phyloP scores from a whole-genome alignment of 2,797 vertebrate species.

The Mastacembelus armatus region DNA sequence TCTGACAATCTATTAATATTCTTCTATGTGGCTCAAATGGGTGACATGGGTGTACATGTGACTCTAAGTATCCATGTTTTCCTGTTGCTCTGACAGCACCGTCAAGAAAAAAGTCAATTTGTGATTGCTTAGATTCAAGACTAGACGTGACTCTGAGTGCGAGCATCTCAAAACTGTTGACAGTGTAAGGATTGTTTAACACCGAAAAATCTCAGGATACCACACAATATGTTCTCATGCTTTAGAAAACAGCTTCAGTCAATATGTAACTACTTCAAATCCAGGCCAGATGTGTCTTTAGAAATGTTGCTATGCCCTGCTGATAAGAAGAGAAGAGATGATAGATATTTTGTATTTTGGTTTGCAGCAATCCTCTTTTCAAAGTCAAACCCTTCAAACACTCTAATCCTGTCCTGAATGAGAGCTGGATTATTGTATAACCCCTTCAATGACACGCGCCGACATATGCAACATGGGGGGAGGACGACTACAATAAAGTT shows the following conservation, averaged over 20 bases:
- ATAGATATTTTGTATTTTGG: slow-evolving; percentile 77
- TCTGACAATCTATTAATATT: slow-evolving; percentile 3
- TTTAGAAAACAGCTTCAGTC: slow-evolving; percentile 63
- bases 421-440: slow-evolving; percentile 78
- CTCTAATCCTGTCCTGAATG: slow-evolving; percentile 80
- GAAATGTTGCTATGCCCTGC: slow-evolving; percentile 63
- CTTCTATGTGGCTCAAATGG: not conserved
- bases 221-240: slow-evolving; percentile 38
- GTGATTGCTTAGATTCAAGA: slow-evolving; percentile 51
- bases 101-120: slow-evolving; percentile 41
- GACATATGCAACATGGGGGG: slow-evolving; percentile 43
- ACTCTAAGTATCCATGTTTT: slow-evolving; percentile 31
- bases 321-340: slow-evolving; percentile 72
- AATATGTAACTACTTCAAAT: slow-evolving; percentile 72
- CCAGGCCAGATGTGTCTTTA: slow-evolving; percentile 78
- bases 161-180: slow-evolving; percentile 55
- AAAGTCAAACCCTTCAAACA: slow-evolving; percentile 76
- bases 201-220: slow-evolving; percentile 36
- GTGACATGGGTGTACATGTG: slow-evolving; percentile 6
- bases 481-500: slow-evolving; percentile 47
- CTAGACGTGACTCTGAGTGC: slow-evolving; percentile 55
- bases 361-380: slow-evolving; percentile 69
- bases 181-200: slow-evolving; percentile 63
- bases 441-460: slow-evolving; percentile 67
- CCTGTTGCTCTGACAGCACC: slow-evolving; percentile 27